Evolutionary conservation across 2,797 vertebrate genomes (phyloP), one percentile per base, ranked within the genome.

Genomic region (Emydoidea blandingii): DNA sequence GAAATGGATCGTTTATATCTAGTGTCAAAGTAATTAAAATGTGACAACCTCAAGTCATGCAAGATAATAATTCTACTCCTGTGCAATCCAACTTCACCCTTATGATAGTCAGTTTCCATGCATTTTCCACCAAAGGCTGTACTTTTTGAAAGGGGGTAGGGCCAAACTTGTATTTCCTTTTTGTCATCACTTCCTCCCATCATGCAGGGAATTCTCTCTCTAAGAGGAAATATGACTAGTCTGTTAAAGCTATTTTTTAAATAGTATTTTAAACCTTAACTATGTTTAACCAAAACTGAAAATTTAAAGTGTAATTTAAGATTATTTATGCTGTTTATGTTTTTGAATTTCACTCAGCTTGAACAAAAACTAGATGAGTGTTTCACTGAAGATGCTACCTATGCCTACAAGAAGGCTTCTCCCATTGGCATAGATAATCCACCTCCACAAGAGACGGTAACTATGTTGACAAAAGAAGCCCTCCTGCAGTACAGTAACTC

Each of bases 1-100:
- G 86, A 95, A 98, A 97, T 50, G 56, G 96, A 97, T 96, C 27
- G 27, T 49, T 91, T 84, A 92, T 18, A 93, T 57, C 85, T 83
- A 81, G 44, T 50, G 47, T 92, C 47, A 89, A 82, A 74, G 83
- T 79, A 68, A 94, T 82, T 85, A 87, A 72, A 12, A 44, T 59
- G 15, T 47, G 81, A 95, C 68, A 25, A 12, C 19, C 19, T 10
- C 10, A 44, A 83, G 21, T 62, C 74, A 80, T 0, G 1, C 1
- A 80, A 5, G 79, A 18, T 27, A 6, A 56, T 0, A 0, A 68
- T 10, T 81, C 44, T 23, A 27, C 3, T 44, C 50, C 21, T 25
- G 25, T 56, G 47, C 14, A 80, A 47, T 16, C 44, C 19, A 81
- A 25, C n/a, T 14, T 52, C 49, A 68, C 4, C 41, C 27, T 44